Evolutionary conservation across 2,888 invertebrate species (phyloP).

Genomic region (Bhutanitis thaidina): DNA sequence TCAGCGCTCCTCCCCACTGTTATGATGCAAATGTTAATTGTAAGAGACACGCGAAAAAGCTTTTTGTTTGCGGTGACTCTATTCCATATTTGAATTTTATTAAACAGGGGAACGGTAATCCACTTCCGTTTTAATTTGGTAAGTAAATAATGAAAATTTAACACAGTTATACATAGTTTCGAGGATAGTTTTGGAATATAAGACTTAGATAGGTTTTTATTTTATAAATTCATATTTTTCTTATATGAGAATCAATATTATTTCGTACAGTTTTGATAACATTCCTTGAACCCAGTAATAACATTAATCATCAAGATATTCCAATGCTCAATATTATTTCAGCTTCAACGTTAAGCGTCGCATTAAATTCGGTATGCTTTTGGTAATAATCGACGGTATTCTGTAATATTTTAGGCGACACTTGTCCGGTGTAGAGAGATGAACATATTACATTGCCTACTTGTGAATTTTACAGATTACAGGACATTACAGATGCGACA

Average conservation of each 20-base stretch:
- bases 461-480: conserved; percentile 46
- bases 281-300: no score
- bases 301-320: no score
- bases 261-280: no score
- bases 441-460: no score
- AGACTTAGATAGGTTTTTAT: neutral
- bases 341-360: neutral
- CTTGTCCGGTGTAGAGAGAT: conserved; percentile 53
- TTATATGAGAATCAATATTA: no score
- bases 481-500: neutral
- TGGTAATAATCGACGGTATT: conserved; percentile 53
- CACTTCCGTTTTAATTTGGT: conserved; percentile 8
- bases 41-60: conserved; percentile 26
- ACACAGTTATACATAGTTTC: neutral
- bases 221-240: no score
- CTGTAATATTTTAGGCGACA: conserved; percentile 67
- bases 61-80: conserved; percentile 22
- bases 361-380: conserved; percentile 23
- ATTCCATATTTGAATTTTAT: conserved; percentile 13
- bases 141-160: conserved; percentile 18
- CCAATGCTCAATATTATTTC: no score
- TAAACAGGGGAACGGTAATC: conserved; percentile 5
- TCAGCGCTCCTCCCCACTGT: conserved; percentile 31
- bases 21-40: conserved; percentile 41
- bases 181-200: neutral